Percentiles rank a stretch among this genome's conserved stretches.
Conservation (phyloP, 2,888 invertebrate species). For the Oeneis ivallda region DNA sequence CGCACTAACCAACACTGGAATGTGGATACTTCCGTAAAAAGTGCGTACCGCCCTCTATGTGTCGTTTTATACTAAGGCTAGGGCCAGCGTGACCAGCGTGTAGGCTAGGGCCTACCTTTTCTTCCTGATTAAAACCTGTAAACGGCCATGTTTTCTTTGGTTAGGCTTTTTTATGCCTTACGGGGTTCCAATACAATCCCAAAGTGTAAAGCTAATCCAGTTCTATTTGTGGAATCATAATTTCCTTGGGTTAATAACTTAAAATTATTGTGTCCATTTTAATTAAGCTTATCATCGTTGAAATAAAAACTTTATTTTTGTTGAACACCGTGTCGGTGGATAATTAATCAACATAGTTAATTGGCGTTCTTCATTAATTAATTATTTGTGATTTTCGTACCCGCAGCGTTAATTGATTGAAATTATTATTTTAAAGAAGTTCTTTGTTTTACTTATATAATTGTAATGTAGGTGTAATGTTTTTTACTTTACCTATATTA, state of each 20-base stretch:
- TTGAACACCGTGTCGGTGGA: slow-evolving; percentile 1
- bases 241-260: neutral
- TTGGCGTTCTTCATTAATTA: slow-evolving; percentile 16
- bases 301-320: slow-evolving; percentile 9
- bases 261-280: slow-evolving; percentile 10
- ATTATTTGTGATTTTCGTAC: slow-evolving; percentile 19
- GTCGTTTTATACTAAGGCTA: too few species aligned
- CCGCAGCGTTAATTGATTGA: slow-evolving; percentile 12
- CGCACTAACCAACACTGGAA: neutral
- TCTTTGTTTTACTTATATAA: neutral
- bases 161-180: too few species aligned
- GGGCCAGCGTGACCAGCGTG: too few species aligned
- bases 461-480: neutral
- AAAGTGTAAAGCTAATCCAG: too few species aligned
- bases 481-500: too few species aligned
- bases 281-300: slow-evolving; percentile 6
- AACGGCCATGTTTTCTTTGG: too few species aligned
- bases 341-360: slow-evolving; percentile 13
- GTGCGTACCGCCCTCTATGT: too few species aligned
- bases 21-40: too few species aligned
- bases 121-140: too few species aligned
- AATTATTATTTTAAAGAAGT: slow-evolving; percentile 15
- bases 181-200: too few species aligned
- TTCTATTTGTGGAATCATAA: neutral
- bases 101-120: too few species aligned